These are phyloP conservation scores for Amblyopsis hoosieri DNA, from an alignment of 2,797 vertebrate genomes.

Conservation along the genomic window DNA sequence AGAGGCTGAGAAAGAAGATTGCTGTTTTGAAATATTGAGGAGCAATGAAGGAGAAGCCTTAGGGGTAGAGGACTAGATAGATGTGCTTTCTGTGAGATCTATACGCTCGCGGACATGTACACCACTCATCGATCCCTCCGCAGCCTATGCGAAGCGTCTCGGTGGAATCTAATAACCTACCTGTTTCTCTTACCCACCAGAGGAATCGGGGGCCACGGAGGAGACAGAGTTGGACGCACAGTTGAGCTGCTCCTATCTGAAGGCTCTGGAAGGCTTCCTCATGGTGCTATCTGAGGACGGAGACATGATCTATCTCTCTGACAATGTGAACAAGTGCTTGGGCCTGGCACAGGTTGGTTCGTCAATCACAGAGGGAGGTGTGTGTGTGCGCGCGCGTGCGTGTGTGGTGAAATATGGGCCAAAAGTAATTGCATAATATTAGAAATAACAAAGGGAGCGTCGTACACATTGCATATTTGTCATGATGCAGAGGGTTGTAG, in stretches of 20 bases:
- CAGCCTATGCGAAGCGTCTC: conserved; percentile 8
- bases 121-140: conserved; percentile 8
- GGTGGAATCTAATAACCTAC: background rate
- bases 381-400: background rate
- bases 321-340: conserved; percentile 96
- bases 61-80: background rate
- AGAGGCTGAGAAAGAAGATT: background rate
- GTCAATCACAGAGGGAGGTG: background rate
- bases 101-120: background rate
- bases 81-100: conserved; percentile 9
- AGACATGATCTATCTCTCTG: conserved; percentile 96
- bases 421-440: background rate
- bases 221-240: conserved; percentile 90
- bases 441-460: too few relatives aligned
- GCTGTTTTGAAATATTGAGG: background rate
- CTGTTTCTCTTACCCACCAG: conserved; percentile 55
- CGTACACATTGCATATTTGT: background rate
- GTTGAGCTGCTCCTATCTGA: conserved; percentile 91
- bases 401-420: background rate
- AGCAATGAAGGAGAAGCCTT: background rate
- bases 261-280: conserved; percentile 96
- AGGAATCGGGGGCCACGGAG: conserved; percentile 72
- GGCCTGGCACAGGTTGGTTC: conserved; percentile 92
- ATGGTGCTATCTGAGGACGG: conserved; percentile 97
- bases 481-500: background rate